These are phyloP conservation scores for Cyaniris semiargus DNA, from an alignment of 2,888 invertebrate species.

Conservation along the genomic window DNA sequence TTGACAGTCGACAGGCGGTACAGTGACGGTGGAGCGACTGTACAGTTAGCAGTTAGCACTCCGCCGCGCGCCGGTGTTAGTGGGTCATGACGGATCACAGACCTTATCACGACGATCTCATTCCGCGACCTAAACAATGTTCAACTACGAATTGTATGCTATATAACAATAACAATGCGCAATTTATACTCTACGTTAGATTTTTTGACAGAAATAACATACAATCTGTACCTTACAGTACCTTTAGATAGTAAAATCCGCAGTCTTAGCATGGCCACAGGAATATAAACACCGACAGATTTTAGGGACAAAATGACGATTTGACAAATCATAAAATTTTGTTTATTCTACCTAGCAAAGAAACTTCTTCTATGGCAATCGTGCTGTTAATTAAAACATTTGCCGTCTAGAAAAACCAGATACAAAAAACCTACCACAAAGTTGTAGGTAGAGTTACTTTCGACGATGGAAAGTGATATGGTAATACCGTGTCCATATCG, in stretches of 20 bases:
- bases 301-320: too few relatives aligned
- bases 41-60: slow-evolving; percentile 25
- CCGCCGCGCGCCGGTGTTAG: background rate
- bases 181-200: background rate
- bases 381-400: background rate
- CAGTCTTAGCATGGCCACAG: too few relatives aligned
- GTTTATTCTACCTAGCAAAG: too few relatives aligned
- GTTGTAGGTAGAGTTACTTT: slow-evolving; percentile 6
- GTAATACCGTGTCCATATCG: background rate
- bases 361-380: background rate
- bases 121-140: background rate
- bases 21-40: background rate
- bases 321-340: too few relatives aligned
- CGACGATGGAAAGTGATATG: slow-evolving; percentile 22
- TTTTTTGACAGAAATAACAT: background rate
- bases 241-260: too few relatives aligned
- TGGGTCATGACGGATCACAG: slow-evolving; percentile 22
- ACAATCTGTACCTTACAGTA: too few relatives aligned
- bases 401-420: background rate
- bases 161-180: background rate
- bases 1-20: background rate
- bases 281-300: too few relatives aligned
- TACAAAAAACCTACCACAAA: background rate
- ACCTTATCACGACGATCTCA: slow-evolving; percentile 9
- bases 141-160: background rate